These are phyloP conservation scores for Volucella zonaria DNA, from an alignment of 2,888 invertebrate genomes.

Conservation along the genomic window DNA sequence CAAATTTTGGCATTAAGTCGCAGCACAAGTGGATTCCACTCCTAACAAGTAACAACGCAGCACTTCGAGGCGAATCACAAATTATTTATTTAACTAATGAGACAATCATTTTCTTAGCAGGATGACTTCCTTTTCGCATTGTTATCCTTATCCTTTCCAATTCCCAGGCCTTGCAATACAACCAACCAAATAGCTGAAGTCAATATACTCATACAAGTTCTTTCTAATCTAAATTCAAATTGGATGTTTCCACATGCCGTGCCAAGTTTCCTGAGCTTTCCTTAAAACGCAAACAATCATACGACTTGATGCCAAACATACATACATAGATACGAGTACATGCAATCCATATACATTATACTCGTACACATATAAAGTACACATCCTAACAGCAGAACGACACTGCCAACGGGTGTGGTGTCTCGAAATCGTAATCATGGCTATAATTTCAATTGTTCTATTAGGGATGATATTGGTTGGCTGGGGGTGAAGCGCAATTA, in stretches of 20 bases:
- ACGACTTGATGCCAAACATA: slow-evolving; percentile 27
- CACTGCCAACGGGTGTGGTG: slow-evolving; percentile 55
- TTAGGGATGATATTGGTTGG: slow-evolving; percentile 66
- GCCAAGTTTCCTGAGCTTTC: slow-evolving; percentile 27
- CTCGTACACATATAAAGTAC: not conserved
- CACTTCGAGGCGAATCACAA: slow-evolving; percentile 45
- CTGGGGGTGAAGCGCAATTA: slow-evolving; percentile 57
- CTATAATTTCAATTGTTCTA: slow-evolving; percentile 74
- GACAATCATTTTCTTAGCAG: slow-evolving; percentile 73
- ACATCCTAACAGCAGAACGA: not conserved
- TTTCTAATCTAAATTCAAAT: slow-evolving; percentile 83
- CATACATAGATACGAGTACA: slow-evolving; percentile 9
- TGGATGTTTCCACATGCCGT: slow-evolving; percentile 75
- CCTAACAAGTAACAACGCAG: not conserved
- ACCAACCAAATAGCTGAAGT: slow-evolving; percentile 56
- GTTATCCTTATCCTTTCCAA: slow-evolving; percentile 7
- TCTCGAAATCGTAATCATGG: slow-evolving; percentile 72
- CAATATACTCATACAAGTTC: slow-evolving; percentile 76
- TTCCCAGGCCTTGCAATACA: slow-evolving; percentile 26
- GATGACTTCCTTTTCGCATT: slow-evolving; percentile 57
- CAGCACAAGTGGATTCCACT: slow-evolving; percentile 44
- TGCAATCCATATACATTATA: no score
- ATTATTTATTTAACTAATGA: slow-evolving; percentile 75
- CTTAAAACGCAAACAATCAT: slow-evolving; percentile 17
- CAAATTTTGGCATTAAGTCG: slow-evolving; percentile 27